These are phyloP conservation scores for Rostratula benghalensis DNA, from an alignment of 2,113 vertebrate species.

Conservation along the genomic window DNA sequence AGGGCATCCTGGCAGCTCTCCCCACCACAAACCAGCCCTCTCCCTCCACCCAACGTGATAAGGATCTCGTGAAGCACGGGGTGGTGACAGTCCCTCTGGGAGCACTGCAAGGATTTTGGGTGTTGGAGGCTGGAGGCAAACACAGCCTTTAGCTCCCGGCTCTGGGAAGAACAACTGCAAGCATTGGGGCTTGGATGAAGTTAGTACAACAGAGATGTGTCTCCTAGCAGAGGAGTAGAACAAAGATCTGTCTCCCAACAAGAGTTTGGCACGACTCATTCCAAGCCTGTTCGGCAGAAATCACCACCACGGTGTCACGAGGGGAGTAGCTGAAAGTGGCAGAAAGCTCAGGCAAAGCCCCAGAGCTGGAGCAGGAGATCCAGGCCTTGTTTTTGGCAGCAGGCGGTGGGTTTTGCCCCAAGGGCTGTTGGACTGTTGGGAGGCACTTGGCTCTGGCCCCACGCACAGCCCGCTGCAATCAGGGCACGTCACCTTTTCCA, in stretches of 20 bases:
- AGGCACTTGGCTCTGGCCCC: background rate
- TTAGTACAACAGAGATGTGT: background rate
- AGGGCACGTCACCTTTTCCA: slow-evolving; percentile 82
- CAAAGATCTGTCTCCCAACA: background rate
- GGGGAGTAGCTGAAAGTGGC: background rate
- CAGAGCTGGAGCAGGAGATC: background rate
- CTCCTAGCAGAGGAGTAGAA: background rate
- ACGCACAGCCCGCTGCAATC: fast-evolving
- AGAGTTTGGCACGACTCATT: background rate
- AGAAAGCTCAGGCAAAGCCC: background rate
- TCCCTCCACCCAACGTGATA: background rate
- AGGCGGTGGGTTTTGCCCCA: background rate
- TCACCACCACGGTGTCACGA: background rate
- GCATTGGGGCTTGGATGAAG: background rate
- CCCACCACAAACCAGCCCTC: background rate
- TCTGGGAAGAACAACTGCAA: background rate
- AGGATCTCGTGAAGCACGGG: background rate
- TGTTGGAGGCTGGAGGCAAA: background rate
- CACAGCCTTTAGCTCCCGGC: background rate
- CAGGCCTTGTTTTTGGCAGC: fast-evolving
- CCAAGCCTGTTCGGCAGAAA: background rate
- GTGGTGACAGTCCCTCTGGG: background rate
- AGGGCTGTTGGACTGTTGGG: fast-evolving
- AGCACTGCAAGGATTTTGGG: background rate
- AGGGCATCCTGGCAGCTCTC: background rate